Evolutionary conservation across 2,797 vertebrate species (phyloP).

Genomic region (Microchirus variegatus): DNA sequence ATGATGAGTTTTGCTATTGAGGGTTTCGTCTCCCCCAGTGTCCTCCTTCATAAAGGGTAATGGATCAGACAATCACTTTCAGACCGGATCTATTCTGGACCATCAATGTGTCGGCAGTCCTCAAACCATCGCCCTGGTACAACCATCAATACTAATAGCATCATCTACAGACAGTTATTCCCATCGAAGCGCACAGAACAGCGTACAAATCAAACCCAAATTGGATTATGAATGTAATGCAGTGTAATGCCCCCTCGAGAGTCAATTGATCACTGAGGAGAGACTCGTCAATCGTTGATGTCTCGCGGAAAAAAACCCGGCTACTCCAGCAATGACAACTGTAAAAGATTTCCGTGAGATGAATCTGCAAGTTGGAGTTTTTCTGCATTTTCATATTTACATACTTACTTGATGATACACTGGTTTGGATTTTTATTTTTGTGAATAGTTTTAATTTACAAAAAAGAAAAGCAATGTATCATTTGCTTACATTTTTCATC

Average conservation of each 20-base stretch:
- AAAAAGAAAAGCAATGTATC: too few species aligned
- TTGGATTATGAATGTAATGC: slow-evolving; percentile 84
- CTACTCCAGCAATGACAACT: slow-evolving; percentile 58
- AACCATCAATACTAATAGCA: slow-evolving; percentile 86
- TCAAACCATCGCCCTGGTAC: slow-evolving; percentile 79
- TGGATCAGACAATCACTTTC: slow-evolving; percentile 79
- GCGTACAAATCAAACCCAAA: slow-evolving; percentile 85
- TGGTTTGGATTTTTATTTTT: too few species aligned
- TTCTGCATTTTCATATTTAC: slow-evolving; percentile 3
- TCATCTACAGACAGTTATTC: slow-evolving; percentile 85
- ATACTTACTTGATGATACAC: background rate
- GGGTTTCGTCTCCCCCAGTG: slow-evolving; percentile 50
- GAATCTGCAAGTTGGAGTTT: slow-evolving; percentile 21
- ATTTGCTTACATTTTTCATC: too few species aligned
- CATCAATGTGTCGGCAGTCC: slow-evolving; percentile 80
- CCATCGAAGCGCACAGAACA: slow-evolving; percentile 81
- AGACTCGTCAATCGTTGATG: slow-evolving; percentile 77
- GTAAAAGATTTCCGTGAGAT: slow-evolving; percentile 22
- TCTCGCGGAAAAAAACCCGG: slow-evolving; percentile 65
- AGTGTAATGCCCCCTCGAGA: slow-evolving; percentile 79
- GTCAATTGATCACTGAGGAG: slow-evolving; percentile 82
- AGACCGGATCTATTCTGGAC: slow-evolving; percentile 78
- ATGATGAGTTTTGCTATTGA: slow-evolving; percentile 65
- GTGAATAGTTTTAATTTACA: too few species aligned
- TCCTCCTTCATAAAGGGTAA: slow-evolving; percentile 79